These are phyloP conservation scores for Cryptops parisi DNA, from an alignment of 2,888 invertebrate species.

Conservation along the genomic window DNA sequence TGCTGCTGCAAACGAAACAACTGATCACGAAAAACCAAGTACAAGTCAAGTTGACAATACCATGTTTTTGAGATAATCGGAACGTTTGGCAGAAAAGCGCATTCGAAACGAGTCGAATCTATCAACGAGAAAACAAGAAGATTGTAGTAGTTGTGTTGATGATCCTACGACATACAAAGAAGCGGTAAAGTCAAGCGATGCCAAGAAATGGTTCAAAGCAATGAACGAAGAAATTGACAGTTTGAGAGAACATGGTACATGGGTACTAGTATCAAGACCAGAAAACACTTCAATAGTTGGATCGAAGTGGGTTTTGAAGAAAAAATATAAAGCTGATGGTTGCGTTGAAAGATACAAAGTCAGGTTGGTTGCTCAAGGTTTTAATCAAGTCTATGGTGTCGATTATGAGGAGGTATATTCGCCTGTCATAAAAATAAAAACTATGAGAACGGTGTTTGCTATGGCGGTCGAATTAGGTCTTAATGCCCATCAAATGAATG, in stretches of 20 bases:
- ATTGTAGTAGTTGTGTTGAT: no score
- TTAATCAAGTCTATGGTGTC: neutral
- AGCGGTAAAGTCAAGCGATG: neutral
- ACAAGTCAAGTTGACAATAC: no score
- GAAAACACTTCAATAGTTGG: neutral
- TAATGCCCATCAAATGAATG: no score
- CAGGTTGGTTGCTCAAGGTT: conserved; percentile 5
- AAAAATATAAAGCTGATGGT: neutral
- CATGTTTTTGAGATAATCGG: no score
- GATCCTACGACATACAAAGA: conserved; percentile 4
- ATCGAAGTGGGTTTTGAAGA: neutral
- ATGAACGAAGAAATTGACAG: neutral
- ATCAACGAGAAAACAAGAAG: no score
- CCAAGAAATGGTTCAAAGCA: neutral
- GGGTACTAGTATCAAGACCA: neutral
- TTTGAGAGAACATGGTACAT: neutral
- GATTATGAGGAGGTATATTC: neutral
- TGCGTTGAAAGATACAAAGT: neutral
- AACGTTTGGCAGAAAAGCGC: no score
- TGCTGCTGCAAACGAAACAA: no score
- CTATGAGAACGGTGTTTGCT: no score
- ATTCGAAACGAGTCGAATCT: no score
- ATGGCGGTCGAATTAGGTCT: no score
- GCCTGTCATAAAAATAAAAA: neutral
- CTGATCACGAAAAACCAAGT: no score